Evolutionary conservation across 2,888 invertebrate genomes (phyloP).

Genomic region (Ophraella communa): DNA sequence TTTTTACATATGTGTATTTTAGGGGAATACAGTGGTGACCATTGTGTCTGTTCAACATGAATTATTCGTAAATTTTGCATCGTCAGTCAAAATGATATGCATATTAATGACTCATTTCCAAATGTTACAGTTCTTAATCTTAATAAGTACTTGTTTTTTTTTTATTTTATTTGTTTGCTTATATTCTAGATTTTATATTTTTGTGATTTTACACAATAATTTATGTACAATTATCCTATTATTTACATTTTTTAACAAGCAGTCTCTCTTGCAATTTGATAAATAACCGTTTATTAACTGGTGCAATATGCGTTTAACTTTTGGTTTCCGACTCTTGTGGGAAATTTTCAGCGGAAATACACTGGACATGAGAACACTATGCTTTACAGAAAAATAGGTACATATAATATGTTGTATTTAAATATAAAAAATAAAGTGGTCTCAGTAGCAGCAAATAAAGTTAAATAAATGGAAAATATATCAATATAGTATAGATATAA

Average conservation of each 20-base stretch:
- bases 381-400: background rate
- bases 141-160: background rate
- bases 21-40: too few species aligned
- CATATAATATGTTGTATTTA: background rate
- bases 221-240: slow-evolving; percentile 7
- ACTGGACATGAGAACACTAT: slow-evolving; percentile 36
- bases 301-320: slow-evolving; percentile 41
- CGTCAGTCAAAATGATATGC: too few species aligned
- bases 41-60: too few species aligned
- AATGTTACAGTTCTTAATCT: background rate
- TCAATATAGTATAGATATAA: too few species aligned
- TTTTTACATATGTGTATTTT: too few species aligned
- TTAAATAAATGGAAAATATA: too few species aligned
- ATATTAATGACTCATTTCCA: too few species aligned
- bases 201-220: background rate
- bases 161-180: too few species aligned
- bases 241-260: slow-evolving; percentile 9
- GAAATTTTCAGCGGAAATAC: slow-evolving; percentile 37
- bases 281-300: slow-evolving; percentile 35
- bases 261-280: slow-evolving; percentile 23
- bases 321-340: slow-evolving; percentile 38
- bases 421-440: background rate
- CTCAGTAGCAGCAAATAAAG: too few species aligned
- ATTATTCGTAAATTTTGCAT: too few species aligned
- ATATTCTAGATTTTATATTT: too few species aligned